These are phyloP conservation scores for Halocynthia aurantium DNA, from an alignment of 23 tunicate species.

Conservation along the genomic window DNA sequence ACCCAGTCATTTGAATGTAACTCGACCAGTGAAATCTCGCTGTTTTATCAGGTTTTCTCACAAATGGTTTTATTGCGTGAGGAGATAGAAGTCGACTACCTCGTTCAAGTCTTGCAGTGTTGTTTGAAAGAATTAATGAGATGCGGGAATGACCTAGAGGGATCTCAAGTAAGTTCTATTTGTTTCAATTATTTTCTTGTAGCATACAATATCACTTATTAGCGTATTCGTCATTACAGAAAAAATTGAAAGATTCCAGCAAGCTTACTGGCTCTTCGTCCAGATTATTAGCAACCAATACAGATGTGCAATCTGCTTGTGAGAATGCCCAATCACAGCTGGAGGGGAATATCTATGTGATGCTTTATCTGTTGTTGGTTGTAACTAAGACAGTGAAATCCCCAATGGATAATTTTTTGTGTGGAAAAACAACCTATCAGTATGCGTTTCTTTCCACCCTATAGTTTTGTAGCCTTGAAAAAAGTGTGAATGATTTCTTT, in stretches of 20 bases:
- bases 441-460: background rate
- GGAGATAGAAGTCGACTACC: constrained; percentile 25
- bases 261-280: too few species aligned
- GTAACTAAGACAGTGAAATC: constrained; percentile 32
- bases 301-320: constrained; percentile 31
- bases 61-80: constrained; percentile 59
- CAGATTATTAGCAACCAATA: background rate
- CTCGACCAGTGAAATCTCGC: background rate
- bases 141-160: constrained; percentile 18
- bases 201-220: too few species aligned
- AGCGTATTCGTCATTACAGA: too few species aligned
- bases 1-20: too few species aligned
- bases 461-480: background rate
- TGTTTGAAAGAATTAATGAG: constrained; percentile 46
- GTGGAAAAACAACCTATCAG: constrained; percentile 43
- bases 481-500: background rate
- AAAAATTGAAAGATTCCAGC: too few species aligned
- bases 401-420: constrained; percentile 20
- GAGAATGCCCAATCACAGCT: constrained; percentile 9
- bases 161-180: constrained; percentile 13
- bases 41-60: constrained; percentile 40
- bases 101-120: constrained; percentile 17
- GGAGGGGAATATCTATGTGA: constrained; percentile 34
- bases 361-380: constrained; percentile 40
- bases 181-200: too few species aligned